phyloP scores from a whole-genome alignment of 2,888 invertebrate genomes.

The Drosophila multiciliata region DNA sequence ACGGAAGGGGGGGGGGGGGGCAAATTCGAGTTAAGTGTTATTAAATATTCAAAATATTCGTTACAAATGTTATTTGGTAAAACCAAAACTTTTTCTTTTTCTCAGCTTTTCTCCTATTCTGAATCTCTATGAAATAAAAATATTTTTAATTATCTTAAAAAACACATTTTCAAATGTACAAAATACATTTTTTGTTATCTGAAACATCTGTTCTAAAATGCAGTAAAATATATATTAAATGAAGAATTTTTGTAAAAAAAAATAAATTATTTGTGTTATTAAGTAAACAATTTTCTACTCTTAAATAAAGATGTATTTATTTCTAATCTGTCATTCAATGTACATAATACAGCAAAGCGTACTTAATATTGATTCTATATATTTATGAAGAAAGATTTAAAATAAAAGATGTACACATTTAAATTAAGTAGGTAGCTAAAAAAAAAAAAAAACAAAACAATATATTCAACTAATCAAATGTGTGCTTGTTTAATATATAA shows the following conservation, averaged over 20 bases:
- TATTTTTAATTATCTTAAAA: background rate
- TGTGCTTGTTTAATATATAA: conserved; percentile 40
- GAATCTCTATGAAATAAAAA: background rate
- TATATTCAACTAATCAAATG: conserved; percentile 12
- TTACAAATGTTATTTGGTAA: conserved; percentile 31
- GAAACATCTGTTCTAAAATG: background rate
- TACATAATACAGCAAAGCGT: conserved; percentile 7
- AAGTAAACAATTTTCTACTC: background rate
- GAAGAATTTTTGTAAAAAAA: background rate
- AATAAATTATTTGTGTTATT: background rate
- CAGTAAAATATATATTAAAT: background rate
- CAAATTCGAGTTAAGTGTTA: conserved; percentile 10
- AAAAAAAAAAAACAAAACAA: background rate
- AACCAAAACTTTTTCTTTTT: conserved; percentile 41
- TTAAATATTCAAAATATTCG: background rate
- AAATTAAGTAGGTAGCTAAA: conserved; percentile 37
- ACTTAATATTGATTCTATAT: background rate
- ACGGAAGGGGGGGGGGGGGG: background rate
- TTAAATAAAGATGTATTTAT: background rate
- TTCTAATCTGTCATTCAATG: background rate
- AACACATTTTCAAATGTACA: background rate
- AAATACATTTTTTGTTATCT: background rate
- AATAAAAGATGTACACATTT: background rate
- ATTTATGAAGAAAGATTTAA: background rate
- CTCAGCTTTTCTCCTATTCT: background rate